Conservation (phyloP, 2,113 vertebrate genomes). For the Camelus dromedarius region DNA sequence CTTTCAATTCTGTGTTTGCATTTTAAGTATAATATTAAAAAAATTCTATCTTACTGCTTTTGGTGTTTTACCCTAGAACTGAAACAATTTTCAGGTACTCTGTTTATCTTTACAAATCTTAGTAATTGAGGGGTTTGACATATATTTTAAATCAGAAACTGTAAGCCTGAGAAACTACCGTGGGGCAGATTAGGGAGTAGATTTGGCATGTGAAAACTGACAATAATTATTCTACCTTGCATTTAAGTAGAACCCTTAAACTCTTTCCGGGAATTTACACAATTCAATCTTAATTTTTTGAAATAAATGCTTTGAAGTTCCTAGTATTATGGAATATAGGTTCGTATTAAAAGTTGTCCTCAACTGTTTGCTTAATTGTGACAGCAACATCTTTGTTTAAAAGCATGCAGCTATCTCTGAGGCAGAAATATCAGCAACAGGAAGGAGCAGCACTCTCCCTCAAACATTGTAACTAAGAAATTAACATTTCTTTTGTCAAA, state of each 20-base stretch:
- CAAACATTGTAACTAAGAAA: background rate
- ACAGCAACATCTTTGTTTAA: background rate
- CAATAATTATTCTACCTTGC: background rate
- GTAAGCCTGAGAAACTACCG: background rate
- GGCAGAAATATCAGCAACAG: background rate
- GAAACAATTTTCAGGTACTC: background rate
- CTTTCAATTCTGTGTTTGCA: background rate
- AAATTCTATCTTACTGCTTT: background rate
- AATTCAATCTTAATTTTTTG: background rate
- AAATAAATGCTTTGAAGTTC: background rate
- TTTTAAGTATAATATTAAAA: background rate
- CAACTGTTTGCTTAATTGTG: background rate
- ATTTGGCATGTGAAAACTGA: background rate
- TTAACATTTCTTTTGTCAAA: background rate
- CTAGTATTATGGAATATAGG: background rate
- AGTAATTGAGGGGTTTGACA: background rate
- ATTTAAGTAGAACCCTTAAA: background rate
- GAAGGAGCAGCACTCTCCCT: too few relatives aligned
- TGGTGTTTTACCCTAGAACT: background rate
- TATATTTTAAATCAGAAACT: slow-evolving; percentile 11
- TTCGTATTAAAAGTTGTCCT: background rate
- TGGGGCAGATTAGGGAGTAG: background rate
- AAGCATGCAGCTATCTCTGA: background rate
- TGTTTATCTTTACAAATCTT: background rate
- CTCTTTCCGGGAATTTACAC: background rate